Base-by-base conservation (phyloP, 2,797 vertebrate species). In the Caiman crocodilus region DNA sequence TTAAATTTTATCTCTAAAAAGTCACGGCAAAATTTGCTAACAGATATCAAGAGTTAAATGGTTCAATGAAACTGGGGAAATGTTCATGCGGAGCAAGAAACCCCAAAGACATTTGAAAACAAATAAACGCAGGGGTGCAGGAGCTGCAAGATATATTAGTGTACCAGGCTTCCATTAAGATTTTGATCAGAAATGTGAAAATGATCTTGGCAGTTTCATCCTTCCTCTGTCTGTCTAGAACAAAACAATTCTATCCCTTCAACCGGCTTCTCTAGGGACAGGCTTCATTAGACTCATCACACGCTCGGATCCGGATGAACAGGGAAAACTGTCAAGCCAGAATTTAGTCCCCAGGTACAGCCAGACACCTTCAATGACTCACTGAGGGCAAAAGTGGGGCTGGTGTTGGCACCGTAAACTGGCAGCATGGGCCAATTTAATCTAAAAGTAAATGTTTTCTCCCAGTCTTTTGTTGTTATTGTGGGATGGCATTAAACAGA, bases 361-460 rank as follows among this genome's bases (percentile, higher is more conserved):
- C n/a, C 69, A 73, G 58, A 69, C 26, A 89, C 63, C 58, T 77
- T 64, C 55, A 2, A 0, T 26, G 21, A 56, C 82, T 60, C 74
- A 59, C 84, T 14, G 32, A 75, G 59, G 71, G 63, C 6, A 65
- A 74, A 90, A 75, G 90, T 75, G 67, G 63, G 15, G 13, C 73
- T 60, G 87, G 67, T 55, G 30, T n/a, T 3, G 4, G 75, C 77
- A 87, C 90, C 82, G 50, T 67, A 63, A 90, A 82, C 65, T 55
- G 32, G 32, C 92, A 79, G 65, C 79, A 88, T 64, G 65, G 67
- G 69, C 69, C 57, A 82, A 50, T 82, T 90, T 76, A 50, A 82
- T 35, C 65, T 92, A 83, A 88, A 96, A 94, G 69, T 63, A 90
- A 63, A 84, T 74, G 42, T 87, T 94, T 94, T 89, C 86, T 93